Percentiles rank a stretch among this genome's conserved stretches.
Conservation (phyloP, 2,113 vertebrate genomes). For the Etia nguti region DNA sequence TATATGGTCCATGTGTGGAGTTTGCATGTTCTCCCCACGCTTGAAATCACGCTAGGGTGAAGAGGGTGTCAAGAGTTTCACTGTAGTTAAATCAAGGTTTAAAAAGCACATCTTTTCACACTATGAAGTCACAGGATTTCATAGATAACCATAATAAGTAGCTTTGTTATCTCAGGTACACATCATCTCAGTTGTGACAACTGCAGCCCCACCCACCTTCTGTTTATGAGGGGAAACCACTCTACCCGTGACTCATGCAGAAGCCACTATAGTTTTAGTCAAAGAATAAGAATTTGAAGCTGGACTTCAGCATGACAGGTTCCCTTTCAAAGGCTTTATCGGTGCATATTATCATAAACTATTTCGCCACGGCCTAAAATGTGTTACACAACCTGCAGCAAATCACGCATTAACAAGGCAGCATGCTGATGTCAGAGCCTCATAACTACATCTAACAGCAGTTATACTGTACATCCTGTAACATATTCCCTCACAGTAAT, state of each 20-base stretch:
- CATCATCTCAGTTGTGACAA: neutral
- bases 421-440: neutral
- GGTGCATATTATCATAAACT: neutral
- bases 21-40: neutral
- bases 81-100: neutral
- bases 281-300: neutral
- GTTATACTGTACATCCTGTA: neutral
- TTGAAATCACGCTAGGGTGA: neutral
- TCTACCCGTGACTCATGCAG: neutral
- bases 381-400: neutral
- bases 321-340: neutral
- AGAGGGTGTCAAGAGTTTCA: neutral
- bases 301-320: neutral
- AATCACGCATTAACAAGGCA: neutral
- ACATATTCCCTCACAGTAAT: neutral
- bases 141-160: neutral
- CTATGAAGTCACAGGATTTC: neutral
- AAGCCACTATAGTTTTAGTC: neutral
- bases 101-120: neutral
- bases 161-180: neutral
- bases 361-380: neutral
- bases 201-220: rapidly evolving
- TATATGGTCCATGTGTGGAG: neutral
- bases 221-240: neutral
- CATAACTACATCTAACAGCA: neutral